phyloP scores from a whole-genome alignment of 1,140 invertebrate species.

The Copidosoma floridanum region DNA sequence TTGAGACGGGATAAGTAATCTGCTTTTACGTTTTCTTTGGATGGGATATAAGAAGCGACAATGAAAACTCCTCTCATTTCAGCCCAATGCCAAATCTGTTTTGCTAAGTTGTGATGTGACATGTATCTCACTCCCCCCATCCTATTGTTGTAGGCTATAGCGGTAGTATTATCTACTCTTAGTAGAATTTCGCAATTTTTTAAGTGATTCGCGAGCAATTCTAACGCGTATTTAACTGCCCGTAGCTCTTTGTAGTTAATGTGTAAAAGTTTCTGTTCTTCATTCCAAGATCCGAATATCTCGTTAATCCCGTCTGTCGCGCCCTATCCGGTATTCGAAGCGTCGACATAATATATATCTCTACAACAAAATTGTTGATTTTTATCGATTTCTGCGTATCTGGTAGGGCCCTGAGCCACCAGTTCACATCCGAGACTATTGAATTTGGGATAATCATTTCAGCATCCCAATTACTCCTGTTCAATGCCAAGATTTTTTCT shows the following conservation, averaged over 20 bases:
- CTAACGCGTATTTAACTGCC: conserved; percentile 19
- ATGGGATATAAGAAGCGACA: conserved; percentile 22
- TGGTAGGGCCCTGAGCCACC: neutral
- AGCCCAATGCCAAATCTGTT: conserved; percentile 1
- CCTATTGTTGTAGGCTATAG: conserved; percentile 5
- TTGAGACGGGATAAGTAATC: conserved; percentile 28
- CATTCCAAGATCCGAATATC: conserved; percentile 6
- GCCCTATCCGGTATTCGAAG: conserved; percentile 10
- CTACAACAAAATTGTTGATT: neutral
- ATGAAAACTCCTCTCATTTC: conserved; percentile 1
- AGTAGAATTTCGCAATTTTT: neutral
- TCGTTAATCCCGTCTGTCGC: neutral
- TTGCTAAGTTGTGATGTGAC: neutral
- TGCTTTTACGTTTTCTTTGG: conserved; percentile 31
- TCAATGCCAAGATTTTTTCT: neutral
- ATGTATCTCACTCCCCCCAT: conserved; percentile 6
- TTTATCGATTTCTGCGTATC: neutral
- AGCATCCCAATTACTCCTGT: neutral
- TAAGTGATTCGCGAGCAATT: neutral
- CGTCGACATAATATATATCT: neutral
- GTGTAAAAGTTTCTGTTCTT: neutral
- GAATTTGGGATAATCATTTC: neutral
- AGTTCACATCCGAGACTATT: neutral
- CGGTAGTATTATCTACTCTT: conserved; percentile 18
- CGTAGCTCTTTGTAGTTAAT: conserved; percentile 24